A percentile compares a stretch with the other conserved stretches of the same genome.
Conservation (phyloP, 2,797 vertebrate species). For the Mormyrus proboscirostris region DNA sequence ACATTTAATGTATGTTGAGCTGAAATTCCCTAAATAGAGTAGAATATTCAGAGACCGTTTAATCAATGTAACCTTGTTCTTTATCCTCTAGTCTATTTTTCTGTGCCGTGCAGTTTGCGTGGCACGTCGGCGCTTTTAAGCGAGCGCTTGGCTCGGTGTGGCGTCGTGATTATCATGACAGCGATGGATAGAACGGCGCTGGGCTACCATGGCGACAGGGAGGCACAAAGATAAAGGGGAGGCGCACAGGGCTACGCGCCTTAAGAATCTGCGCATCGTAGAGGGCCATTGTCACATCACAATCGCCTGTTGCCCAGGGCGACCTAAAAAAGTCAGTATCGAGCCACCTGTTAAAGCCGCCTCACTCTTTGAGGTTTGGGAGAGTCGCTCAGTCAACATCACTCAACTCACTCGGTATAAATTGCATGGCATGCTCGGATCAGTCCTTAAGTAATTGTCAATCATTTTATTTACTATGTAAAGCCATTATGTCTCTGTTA, state of each 20-base stretch:
- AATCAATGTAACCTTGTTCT: background rate
- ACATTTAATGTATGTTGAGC: background rate
- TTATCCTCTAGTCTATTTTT: background rate
- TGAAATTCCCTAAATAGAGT: background rate
- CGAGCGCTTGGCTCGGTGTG: background rate
- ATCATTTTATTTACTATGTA: background rate
- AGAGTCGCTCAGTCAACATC: background rate
- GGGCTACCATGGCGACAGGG: conserved; percentile 18
- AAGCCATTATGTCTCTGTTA: background rate
- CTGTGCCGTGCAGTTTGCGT: background rate
- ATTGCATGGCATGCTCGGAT: background rate
- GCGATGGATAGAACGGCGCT: background rate
- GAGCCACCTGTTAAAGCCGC: background rate
- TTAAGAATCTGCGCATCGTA: background rate
- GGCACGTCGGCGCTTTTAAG: background rate
- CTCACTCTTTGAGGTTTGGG: background rate
- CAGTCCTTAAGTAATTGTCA: conserved; percentile 7
- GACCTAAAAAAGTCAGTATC: background rate
- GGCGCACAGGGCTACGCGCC: background rate
- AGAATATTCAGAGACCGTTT: background rate
- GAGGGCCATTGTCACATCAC: background rate
- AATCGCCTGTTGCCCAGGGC: background rate
- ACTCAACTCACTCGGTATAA: background rate
- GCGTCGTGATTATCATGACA: conserved; percentile 6
- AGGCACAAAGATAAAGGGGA: background rate